These are phyloP conservation scores for Acrobasis consociella DNA, from an alignment of 2,888 invertebrate genomes.

Conservation along the genomic window DNA sequence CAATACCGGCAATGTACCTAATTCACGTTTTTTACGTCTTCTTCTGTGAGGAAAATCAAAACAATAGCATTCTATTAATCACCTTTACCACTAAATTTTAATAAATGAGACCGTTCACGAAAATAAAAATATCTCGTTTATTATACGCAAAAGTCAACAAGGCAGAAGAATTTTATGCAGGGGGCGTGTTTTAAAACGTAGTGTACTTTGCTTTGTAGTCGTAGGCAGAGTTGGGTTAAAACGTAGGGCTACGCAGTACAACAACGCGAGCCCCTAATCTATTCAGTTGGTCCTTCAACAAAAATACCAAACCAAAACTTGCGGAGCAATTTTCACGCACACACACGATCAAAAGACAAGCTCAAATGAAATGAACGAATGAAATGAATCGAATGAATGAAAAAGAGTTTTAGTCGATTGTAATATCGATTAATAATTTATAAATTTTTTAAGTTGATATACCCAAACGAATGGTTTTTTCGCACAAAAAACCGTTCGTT, in stretches of 20 bases:
- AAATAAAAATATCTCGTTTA: conserved; percentile 2
- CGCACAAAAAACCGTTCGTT: too few relatives aligned
- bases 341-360: neutral
- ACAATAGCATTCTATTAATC: conserved; percentile 24
- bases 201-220: conserved; percentile 7
- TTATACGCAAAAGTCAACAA: conserved; percentile 16
- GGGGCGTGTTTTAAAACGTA: conserved; percentile 24
- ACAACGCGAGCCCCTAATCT: neutral
- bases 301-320: conserved; percentile 12
- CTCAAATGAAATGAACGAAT: conserved; percentile 7
- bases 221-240: neutral
- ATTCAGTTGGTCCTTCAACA: neutral
- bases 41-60: conserved; percentile 16
- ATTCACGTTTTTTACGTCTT: neutral
- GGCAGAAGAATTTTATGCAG: conserved; percentile 8
- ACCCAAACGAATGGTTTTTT: too few relatives aligned
- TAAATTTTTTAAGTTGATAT: too few relatives aligned
- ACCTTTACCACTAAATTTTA: neutral
- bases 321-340: neutral
- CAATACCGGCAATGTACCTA: neutral
- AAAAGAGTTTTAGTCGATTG: conserved; percentile 1
- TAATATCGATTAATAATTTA: neutral
- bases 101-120: conserved; percentile 8
- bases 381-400: neutral
- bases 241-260: conserved; percentile 1